phyloP scores from a whole-genome alignment of 2,888 invertebrate genomes.

The Orchesella flavescens region DNA sequence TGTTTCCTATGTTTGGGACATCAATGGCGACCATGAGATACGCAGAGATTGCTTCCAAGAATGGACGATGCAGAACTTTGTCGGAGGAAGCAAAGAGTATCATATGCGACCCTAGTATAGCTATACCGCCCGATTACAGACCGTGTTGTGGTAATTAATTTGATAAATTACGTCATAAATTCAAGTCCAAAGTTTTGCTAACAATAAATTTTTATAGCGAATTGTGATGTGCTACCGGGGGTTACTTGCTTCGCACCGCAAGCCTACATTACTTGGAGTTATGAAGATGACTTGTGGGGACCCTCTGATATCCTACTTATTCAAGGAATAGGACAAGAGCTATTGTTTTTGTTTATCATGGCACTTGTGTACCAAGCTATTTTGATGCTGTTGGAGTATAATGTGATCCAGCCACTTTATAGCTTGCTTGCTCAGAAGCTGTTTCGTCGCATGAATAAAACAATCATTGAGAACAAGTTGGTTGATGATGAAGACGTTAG shows the following conservation, averaged over 20 bases:
- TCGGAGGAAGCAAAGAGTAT: not conserved
- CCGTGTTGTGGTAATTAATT: constrained; percentile 15
- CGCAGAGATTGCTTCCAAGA: constrained; percentile 11
- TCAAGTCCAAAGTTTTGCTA: too few relatives aligned
- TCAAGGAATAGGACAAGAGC: constrained; percentile 20
- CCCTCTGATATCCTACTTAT: too few relatives aligned
- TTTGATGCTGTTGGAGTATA: constrained; percentile 13
- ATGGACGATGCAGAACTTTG: constrained; percentile 47
- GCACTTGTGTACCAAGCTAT: not conserved
- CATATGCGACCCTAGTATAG: not conserved
- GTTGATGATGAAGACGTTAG: constrained; percentile 39
- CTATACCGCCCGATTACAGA: not conserved
- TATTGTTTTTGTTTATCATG: not conserved
- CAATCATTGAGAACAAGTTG: not conserved
- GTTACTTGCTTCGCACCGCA: not conserved
- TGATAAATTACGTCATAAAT: too few relatives aligned
- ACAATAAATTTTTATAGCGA: too few relatives aligned
- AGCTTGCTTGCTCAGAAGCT: too few relatives aligned
- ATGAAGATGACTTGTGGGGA: too few relatives aligned
- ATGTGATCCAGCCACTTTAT: not conserved
- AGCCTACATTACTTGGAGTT: not conserved
- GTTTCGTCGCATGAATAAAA: not conserved
- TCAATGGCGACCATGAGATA: constrained; percentile 9
- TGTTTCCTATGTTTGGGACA: constrained; percentile 38
- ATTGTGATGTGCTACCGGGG: too few relatives aligned